phyloP scores from a whole-genome alignment of 2,113 vertebrate genomes.

The Piaya cayana region DNA sequence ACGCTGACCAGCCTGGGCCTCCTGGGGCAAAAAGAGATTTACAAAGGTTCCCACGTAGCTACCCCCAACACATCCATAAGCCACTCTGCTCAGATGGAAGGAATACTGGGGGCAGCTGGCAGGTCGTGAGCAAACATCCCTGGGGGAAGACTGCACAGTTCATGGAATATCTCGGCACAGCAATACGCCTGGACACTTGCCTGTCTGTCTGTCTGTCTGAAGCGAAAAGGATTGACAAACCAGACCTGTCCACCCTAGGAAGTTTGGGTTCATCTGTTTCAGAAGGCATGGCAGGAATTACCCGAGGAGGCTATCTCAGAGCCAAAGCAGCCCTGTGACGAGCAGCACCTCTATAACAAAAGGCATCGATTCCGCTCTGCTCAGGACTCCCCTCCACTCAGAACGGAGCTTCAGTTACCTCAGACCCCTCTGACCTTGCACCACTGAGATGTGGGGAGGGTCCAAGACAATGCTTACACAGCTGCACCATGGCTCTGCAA shows the following conservation, averaged over 20 bases:
- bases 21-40: background rate
- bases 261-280: background rate
- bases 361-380: accelerated
- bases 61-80: accelerated
- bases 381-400: background rate
- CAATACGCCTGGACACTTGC: background rate
- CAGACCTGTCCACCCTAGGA: background rate
- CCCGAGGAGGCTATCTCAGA: background rate
- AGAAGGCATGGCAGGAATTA: background rate
- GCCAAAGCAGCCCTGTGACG: background rate
- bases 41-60: accelerated
- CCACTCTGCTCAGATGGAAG: background rate
- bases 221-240: background rate
- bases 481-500: accelerated
- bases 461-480: too few species aligned
- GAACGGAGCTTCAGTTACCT: background rate
- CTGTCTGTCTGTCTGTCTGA: background rate
- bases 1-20: background rate
- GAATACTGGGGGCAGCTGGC: background rate
- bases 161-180: background rate
- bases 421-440: background rate
- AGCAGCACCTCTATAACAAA: background rate
- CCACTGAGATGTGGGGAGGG: too few species aligned
- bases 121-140: background rate
- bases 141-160: background rate